Evolutionary conservation across 2,113 vertebrate genomes (phyloP).

Genomic region (Salminus brasiliensis): DNA sequence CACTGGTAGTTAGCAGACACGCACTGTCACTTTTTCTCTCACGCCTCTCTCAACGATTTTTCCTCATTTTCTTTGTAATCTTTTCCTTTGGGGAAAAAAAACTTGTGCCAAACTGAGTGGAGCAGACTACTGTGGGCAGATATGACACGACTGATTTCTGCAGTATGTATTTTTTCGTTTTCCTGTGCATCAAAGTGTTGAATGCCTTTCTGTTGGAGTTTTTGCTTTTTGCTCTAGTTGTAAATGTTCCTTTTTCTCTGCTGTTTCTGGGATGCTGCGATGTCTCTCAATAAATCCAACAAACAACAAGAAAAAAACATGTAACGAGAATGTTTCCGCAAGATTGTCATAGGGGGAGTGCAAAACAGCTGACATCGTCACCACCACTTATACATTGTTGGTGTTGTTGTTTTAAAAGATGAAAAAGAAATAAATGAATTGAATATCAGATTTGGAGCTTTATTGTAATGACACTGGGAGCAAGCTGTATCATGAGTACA

Average conservation of each 20-base stretch:
- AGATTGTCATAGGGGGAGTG: constrained; percentile 52
- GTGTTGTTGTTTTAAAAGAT: constrained; percentile 59
- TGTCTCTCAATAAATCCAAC: constrained; percentile 50
- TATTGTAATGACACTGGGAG: background rate
- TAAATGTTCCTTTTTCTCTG: constrained; percentile 43
- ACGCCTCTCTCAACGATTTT: background rate
- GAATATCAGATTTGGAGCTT: constrained; percentile 30
- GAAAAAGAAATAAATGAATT: constrained; percentile 57
- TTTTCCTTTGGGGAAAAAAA: background rate
- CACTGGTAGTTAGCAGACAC: constrained; percentile 16
- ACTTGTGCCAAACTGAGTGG: constrained; percentile 39
- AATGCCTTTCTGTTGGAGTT: constrained; percentile 38
- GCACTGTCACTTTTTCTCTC: background rate
- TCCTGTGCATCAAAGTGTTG: constrained; percentile 46
- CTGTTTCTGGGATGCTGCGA: constrained; percentile 52
- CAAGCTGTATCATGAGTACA: background rate
- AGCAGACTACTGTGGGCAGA: constrained; percentile 26
- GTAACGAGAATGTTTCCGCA: constrained; percentile 53
- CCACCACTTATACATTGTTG: constrained; percentile 56
- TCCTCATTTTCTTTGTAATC: background rate
- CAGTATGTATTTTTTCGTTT: constrained; percentile 15
- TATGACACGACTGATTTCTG: constrained; percentile 21
- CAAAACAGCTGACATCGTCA: constrained; percentile 53
- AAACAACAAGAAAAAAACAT: constrained; percentile 37
- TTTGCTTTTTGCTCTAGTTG: constrained; percentile 45